These are phyloP conservation scores for Paratilapia polleni DNA, from an alignment of 2,113 vertebrate genomes.

Conservation along the genomic window DNA sequence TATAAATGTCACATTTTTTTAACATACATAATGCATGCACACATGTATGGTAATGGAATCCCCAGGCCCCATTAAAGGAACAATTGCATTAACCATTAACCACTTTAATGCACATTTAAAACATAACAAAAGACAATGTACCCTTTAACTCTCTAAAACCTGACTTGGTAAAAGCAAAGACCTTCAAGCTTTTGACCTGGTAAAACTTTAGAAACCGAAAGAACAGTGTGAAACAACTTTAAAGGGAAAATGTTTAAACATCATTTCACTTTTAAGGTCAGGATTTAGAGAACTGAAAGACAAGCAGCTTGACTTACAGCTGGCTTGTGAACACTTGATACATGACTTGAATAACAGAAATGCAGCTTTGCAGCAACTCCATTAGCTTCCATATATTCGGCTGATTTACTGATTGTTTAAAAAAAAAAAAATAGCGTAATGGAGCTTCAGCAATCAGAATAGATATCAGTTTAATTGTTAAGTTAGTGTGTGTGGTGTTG, in stretches of 20 bases:
- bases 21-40: neutral
- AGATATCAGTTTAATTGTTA: neutral
- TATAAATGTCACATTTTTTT: neutral
- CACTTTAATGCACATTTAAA: neutral
- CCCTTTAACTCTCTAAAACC: too few species aligned
- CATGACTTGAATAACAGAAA: neutral
- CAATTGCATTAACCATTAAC: too few species aligned
- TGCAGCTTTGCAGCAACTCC: neutral
- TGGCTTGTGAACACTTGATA: neutral
- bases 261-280: constrained; percentile 18
- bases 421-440: neutral
- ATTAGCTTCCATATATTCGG: neutral
- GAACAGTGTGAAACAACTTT: neutral
- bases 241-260: constrained; percentile 12
- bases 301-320: neutral
- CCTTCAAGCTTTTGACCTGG: neutral
- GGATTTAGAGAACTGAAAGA: neutral
- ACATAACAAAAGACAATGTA: neutral
- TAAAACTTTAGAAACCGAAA: too few species aligned
- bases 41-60: neutral
- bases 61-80: neutral
- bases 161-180: neutral
- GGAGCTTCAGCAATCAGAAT: neutral
- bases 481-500: neutral
- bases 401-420: neutral